These are phyloP conservation scores for Drosophila emarginata DNA, from an alignment of 2,888 invertebrate species.

Conservation along the genomic window DNA sequence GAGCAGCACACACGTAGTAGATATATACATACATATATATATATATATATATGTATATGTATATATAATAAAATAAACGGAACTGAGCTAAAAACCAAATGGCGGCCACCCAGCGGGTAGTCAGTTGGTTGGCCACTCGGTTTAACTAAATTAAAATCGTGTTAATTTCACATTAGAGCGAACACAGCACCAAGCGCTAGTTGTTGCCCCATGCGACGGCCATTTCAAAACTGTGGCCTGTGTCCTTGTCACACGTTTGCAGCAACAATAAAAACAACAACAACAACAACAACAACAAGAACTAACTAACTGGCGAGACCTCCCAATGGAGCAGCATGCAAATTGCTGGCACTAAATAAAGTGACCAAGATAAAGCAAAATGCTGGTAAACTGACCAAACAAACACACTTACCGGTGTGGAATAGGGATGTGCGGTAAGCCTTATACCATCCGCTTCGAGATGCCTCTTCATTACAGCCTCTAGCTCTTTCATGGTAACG, in stretches of 20 bases:
- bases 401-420: conserved; percentile 91
- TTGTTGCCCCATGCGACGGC: conserved; percentile 53
- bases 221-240: conserved; percentile 50
- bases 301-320: conserved; percentile 12
- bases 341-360: conserved; percentile 68
- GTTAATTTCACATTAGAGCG: conserved; percentile 79
- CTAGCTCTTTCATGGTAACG: conserved; percentile 84
- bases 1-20: conserved; percentile 33
- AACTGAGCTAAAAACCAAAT: conserved; percentile 28
- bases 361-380: conserved; percentile 60
- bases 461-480: conserved; percentile 92
- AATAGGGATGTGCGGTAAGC: conserved; percentile 93
- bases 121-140: conserved; percentile 71
- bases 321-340: conserved; percentile 57
- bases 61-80: conserved; percentile 71
- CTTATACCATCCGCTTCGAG: conserved; percentile 93
- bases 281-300: conserved; percentile 14
- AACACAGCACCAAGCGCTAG: conserved; percentile 51
- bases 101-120: conserved; percentile 10
- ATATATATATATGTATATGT: conserved; percentile 38
- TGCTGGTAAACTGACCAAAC: background rate
- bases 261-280: conserved; percentile 17
- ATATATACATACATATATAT: background rate
- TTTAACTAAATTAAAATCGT: conserved; percentile 78
- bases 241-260: conserved; percentile 53